Evolutionary conservation across 2,113 vertebrate species (phyloP).

Genomic region (Etia nguti): DNA sequence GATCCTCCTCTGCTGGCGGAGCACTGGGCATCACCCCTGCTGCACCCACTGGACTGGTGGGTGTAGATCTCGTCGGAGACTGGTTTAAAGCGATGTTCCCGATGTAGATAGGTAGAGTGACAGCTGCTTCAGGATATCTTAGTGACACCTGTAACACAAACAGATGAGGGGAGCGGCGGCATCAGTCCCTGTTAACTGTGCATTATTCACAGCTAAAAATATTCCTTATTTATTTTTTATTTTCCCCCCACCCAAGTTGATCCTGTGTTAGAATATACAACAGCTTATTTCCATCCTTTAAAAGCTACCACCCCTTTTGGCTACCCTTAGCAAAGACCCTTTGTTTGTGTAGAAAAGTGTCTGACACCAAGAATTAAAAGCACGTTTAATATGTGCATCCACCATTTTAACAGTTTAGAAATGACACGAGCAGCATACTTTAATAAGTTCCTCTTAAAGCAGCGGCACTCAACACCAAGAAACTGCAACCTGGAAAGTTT

Average conservation of each 20-base stretch:
- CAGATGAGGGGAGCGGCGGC: neutral
- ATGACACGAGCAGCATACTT: neutral
- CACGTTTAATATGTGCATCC: neutral
- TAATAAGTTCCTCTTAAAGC: neutral
- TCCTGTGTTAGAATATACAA: too few relatives aligned
- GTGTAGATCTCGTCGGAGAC: conserved; percentile 64
- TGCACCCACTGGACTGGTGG: neutral
- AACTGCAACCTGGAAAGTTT: neutral
- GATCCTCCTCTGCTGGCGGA: conserved; percentile 82
- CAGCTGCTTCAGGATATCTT: conserved; percentile 83
- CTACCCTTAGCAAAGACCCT: neutral
- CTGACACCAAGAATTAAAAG: neutral
- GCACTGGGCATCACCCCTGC: conserved; percentile 74
- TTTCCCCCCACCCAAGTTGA: neutral
- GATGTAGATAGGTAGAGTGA: conserved; percentile 89
- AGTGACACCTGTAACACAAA: conserved; percentile 80
- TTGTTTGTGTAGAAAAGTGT: neutral
- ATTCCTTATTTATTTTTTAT: neutral
- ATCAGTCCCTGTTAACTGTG: neutral
- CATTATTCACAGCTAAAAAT: neutral
- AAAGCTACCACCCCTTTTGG: neutral
- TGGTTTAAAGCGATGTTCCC: conserved; percentile 90
- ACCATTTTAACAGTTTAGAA: neutral
- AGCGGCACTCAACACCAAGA: neutral
- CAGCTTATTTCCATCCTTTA: too few relatives aligned